Evolutionary conservation across 2,113 vertebrate species (phyloP).

Genomic region (Pomatorhinus ruficollis): DNA sequence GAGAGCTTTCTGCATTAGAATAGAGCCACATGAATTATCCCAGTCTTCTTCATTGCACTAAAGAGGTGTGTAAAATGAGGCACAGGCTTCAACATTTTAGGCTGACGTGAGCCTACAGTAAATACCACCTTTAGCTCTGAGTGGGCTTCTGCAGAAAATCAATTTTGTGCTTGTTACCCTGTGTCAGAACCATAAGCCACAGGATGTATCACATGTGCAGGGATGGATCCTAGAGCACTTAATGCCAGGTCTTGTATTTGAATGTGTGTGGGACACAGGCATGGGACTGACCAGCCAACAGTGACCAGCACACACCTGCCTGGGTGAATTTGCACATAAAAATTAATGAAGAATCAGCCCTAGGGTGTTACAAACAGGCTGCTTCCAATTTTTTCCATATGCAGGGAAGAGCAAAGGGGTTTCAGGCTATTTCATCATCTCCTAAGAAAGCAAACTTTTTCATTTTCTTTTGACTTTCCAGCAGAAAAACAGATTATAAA

Average conservation of each 20-base stretch:
- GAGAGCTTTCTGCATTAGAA: background rate
- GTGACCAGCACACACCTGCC: rapidly evolving
- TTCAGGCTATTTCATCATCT: background rate
- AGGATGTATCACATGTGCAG: rapidly evolving
- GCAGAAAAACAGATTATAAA: background rate
- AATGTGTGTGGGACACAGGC: background rate
- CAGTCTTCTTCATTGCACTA: background rate
- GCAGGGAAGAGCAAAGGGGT: background rate
- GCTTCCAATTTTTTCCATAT: background rate
- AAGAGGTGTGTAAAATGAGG: background rate
- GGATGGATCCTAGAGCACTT: background rate
- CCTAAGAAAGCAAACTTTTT: background rate
- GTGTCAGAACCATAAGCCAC: background rate
- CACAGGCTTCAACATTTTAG: background rate
- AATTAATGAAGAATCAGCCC: background rate
- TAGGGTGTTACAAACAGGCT: background rate
- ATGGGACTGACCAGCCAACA: background rate
- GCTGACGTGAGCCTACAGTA: background rate
- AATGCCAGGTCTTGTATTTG: background rate
- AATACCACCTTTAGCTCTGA: background rate
- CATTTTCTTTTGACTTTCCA: background rate
- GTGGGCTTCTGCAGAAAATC: background rate
- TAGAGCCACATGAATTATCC: background rate
- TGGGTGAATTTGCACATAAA: background rate
- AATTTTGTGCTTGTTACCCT: background rate